Conservation (phyloP, 1,140 invertebrate species). For the Drosophila nannoptera region DNA sequence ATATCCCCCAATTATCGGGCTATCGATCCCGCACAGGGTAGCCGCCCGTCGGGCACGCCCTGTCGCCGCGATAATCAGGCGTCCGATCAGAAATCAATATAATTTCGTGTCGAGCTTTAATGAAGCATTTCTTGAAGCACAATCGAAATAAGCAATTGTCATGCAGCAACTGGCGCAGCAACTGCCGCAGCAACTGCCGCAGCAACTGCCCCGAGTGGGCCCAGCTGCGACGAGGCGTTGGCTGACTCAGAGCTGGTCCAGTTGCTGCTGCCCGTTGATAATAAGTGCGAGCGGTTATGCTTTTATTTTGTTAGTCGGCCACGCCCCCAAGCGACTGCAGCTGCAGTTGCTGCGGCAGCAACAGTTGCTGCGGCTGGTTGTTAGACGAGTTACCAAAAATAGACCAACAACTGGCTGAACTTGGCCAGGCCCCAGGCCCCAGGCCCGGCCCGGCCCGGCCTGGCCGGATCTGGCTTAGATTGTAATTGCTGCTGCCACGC, state of each 20-base stretch:
- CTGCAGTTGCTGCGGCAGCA: constrained; percentile 31
- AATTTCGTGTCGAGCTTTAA: constrained; percentile 61
- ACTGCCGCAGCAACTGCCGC: constrained; percentile 15
- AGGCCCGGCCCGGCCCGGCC: constrained; percentile 7
- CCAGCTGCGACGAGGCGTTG: constrained; percentile 9
- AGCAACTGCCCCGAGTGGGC: constrained; percentile 20
- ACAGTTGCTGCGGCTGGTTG: constrained; percentile 40
- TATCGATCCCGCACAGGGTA: background rate
- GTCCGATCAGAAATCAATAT: constrained; percentile 51
- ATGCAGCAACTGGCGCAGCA: constrained; percentile 22
- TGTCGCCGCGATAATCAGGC: background rate
- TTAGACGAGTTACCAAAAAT: constrained; percentile 75
- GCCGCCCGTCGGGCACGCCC: background rate
- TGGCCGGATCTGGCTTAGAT: constrained; percentile 27
- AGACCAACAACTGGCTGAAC: constrained; percentile 54
- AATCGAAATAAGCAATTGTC: constrained; percentile 58
- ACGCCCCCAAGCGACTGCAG: no score
- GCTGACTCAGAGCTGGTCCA: constrained; percentile 8
- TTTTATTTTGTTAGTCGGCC: constrained; percentile 30
- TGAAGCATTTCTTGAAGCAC: constrained; percentile 59
- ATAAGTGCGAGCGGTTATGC: constrained; percentile 58
- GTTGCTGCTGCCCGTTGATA: constrained; percentile 15
- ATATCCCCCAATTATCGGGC: no score
- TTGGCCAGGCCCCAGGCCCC: constrained; percentile 37
- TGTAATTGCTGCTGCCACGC: constrained; percentile 48